Conservation (phyloP, 2,888 invertebrate species). For the Melieria picta region DNA sequence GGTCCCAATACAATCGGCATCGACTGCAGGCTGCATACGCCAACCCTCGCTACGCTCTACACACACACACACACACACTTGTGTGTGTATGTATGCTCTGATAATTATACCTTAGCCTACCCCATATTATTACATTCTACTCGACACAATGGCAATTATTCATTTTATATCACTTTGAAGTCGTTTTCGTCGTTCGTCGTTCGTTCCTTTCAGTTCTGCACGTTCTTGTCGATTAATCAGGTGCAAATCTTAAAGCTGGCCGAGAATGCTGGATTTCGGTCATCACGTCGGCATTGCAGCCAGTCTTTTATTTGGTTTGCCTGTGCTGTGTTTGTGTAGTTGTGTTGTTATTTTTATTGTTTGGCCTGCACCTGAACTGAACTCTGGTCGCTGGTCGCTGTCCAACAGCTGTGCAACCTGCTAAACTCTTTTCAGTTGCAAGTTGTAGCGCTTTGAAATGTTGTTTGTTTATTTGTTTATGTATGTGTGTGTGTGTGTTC, state of each 20-base stretch:
- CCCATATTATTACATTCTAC: constrained; percentile 3
- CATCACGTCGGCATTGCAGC: constrained; percentile 14
- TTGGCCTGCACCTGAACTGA: background rate
- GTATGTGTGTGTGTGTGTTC: no score
- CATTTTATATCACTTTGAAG: constrained; percentile 37
- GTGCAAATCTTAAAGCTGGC: constrained; percentile 48
- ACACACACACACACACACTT: background rate
- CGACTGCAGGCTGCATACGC: no score
- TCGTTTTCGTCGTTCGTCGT: constrained; percentile 26
- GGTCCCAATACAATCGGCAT: constrained; percentile 7
- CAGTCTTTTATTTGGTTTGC: constrained; percentile 27
- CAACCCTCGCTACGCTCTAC: constrained; percentile 7
- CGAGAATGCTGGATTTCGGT: constrained; percentile 31
- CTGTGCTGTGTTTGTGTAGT: constrained; percentile 37
- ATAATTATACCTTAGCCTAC: background rate
- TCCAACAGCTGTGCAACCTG: constrained; percentile 9
- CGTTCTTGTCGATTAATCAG: constrained; percentile 47
- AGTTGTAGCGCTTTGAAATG: no score
- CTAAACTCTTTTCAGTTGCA: constrained; percentile 16
- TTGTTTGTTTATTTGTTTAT: no score
- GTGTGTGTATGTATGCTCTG: background rate
- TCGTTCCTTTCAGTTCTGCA: background rate
- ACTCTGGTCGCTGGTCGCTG: constrained; percentile 7
- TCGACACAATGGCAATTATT: constrained; percentile 30
- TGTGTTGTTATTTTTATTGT: background rate